Evolutionary conservation across 2,113 vertebrate genomes (phyloP), one percentile per base, ranked within the genome.

Genomic region (Alligator sinensis): DNA sequence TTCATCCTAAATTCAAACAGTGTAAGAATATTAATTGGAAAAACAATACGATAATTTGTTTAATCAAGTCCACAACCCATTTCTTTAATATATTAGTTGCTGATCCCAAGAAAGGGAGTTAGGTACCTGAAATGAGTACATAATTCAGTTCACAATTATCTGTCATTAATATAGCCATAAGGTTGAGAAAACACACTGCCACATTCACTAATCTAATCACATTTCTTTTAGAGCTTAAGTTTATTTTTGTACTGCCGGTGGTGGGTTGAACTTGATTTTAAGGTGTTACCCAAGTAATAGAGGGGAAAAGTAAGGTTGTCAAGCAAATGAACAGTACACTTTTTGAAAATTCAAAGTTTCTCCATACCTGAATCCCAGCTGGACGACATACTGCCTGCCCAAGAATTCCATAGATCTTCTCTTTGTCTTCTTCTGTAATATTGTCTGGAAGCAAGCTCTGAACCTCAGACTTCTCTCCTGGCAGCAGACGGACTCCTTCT

Each of bases 351-450:
- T 21, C 2, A 66, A 25, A 47, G 58, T 95, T 72, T 24, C 30
- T 79, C 91, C 97, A 97, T 94, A 99, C 99, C 98, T 99, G 99
- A 96, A 99, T 99, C 61, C 99, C 99, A 10, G 99, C 99, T 34
- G 99, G 99, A 24, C 99, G 98, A 97, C 99, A 99, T 96, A 99
- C 99, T 75, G 99, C 99, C 94, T 99, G 99, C 12, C 99, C 99
- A 34, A 99, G 98, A 88, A 99, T 99, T 84, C 99, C 98, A 93
- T 99, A 99, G 85, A 99, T 99, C 87, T 98, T 98, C 66, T 99
- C 99, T 84, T 98, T 99, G 93, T 99, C 99, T 91, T 99, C 99
- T 90, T 99, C 98, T 17, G 98, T 98, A 80, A 98, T 97, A 82
- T 97, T 98, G 77, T 98, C 98, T 60, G 99, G 99, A 89, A 99